Percentiles rank a stretch among this genome's conserved stretches.
Conservation (phyloP, 2,888 invertebrate species). For the Stratiomys singularior region DNA sequence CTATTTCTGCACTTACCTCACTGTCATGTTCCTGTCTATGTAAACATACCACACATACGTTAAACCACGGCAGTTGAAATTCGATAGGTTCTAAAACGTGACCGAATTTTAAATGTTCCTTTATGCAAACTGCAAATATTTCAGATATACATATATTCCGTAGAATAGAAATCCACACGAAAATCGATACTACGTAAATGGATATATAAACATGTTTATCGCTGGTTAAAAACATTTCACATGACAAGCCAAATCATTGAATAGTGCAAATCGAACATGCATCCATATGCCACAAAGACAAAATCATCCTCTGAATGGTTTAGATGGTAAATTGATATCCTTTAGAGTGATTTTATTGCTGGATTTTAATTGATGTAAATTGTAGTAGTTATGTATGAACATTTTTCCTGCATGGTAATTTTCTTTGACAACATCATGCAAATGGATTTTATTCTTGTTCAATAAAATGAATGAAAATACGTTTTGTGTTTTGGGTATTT, state of each 20-base stretch:
- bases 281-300: neutral
- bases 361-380: too few relatives aligned
- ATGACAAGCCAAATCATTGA: neutral
- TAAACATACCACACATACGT: neutral
- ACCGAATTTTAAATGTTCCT: constrained; percentile 4
- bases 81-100: constrained; percentile 7
- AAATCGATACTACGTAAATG: neutral
- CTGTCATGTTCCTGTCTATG: neutral
- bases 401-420: too few relatives aligned
- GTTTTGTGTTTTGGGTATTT: too few relatives aligned
- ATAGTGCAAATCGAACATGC: neutral
- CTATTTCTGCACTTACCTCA: neutral
- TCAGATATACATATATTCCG: neutral
- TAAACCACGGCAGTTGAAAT: neutral
- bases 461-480: too few relatives aligned
- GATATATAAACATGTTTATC: neutral
- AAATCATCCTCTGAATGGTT: neutral
- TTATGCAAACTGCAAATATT: neutral
- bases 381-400: too few relatives aligned
- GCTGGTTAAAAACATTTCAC: neutral
- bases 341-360: too few relatives aligned
- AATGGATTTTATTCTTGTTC: too few relatives aligned
- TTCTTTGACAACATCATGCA: too few relatives aligned
- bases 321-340: neutral
- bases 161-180: neutral